These are phyloP conservation scores for Monochamus saltuarius DNA, from an alignment of 1,140 invertebrate genomes.

Conservation along the genomic window DNA sequence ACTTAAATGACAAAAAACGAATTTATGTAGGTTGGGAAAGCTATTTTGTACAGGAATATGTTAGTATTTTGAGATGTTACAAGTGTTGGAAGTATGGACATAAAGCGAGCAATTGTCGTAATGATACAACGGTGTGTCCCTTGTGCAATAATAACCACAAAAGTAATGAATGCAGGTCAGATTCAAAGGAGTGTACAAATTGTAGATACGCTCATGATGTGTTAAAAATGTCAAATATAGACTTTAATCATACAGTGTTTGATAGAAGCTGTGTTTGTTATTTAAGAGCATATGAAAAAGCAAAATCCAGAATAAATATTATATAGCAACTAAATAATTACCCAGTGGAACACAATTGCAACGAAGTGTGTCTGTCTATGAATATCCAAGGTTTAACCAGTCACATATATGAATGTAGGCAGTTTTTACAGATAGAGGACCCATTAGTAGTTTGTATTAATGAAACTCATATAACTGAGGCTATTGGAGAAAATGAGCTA, in stretches of 20 bases:
- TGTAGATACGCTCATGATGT: constrained; percentile 11
- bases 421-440: not conserved
- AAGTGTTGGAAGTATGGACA: constrained; percentile 19
- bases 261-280: constrained; percentile 9
- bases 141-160: constrained; percentile 3
- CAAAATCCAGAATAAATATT: not conserved
- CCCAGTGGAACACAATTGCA: not conserved
- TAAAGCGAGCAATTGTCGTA: constrained; percentile 4
- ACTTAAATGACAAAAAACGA: not conserved
- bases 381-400: constrained; percentile 7
- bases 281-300: not conserved
- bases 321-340: constrained; percentile 6
- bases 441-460: constrained; percentile 6
- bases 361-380: constrained; percentile 8
- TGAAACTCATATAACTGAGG: constrained; percentile 12
- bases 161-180: not conserved
- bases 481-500: constrained; percentile 6
- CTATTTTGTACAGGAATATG: constrained; percentile 6
- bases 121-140: not conserved
- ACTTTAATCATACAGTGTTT: constrained; percentile 8
- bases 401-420: not conserved
- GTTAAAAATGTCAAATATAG: constrained; percentile 1
- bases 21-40: constrained; percentile 9
- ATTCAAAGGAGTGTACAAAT: constrained; percentile 8
- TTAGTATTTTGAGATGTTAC: constrained; percentile 6